Base-by-base conservation (phyloP, 2,797 vertebrate genomes). In the Crenichthys baileyi region DNA sequence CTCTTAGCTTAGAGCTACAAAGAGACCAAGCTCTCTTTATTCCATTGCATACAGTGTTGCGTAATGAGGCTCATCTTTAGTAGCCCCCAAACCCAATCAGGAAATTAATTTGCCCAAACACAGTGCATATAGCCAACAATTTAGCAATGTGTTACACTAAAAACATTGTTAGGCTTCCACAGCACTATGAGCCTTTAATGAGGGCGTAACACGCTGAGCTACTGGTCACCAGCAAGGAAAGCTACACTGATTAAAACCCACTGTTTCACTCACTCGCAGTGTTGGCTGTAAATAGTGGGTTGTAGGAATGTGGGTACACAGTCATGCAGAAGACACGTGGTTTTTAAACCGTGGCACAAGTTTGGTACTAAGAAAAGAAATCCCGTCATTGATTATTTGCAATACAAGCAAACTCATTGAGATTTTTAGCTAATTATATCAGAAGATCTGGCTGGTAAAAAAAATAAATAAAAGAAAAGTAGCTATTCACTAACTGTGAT, bases 161-260 rank as follows among this genome's bases (percentile, higher is more conserved):
- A 39, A 65, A 65, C 18, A 65, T 20, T 61, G 29, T 2, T 15
- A 31, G 60, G 50, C n/a, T 70, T 60, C 76, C 18, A 24, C n/a
- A 31, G 75, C 41, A 56, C 26, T 36, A 68, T 55, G 26, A 29
- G 58, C 2, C 56, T 79, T 31, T 55, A 79, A 67, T 73, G 48
- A 65, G n/a, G 36, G 24, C 15, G 61, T 18, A 39, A 50, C 39
- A 31, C 41, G 44, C 53, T 79, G 18, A 24, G 53, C 70, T 31
- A 18, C 9, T 58, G 51, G 71, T 36, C 44, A 41, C 55, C 65
- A 46, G 46, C 13, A 9, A 61, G 55, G 20, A 56, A 58, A 63
- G 58, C 58, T n/a, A 51, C 65, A 36, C 36, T 39, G 41, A 61
- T 36, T 31, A 67, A 67, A 60, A 50, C 2, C n/a, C 24, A 48